phyloP scores from a whole-genome alignment of 2,113 vertebrate species.

The Deroptyus accipitrinus region DNA sequence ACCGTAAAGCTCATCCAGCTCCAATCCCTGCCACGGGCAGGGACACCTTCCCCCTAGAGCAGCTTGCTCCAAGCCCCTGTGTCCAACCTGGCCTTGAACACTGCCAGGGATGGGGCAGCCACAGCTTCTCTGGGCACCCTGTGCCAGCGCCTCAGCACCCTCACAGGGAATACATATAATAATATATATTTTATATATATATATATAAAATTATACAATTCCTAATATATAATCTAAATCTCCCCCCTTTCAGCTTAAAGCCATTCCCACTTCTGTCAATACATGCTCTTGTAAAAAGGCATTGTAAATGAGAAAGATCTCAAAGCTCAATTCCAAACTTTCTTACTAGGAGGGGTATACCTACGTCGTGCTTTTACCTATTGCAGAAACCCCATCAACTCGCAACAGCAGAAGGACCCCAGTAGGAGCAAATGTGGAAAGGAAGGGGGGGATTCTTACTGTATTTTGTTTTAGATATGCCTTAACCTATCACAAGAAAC shows the following conservation, averaged over 20 bases:
- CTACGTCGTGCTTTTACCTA: neutral
- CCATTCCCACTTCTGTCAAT: neutral
- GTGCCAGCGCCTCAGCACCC: neutral
- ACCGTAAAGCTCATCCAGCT: too few relatives aligned
- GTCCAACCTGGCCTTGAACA: too few relatives aligned
- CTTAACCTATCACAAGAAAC: neutral
- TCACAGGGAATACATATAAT: neutral
- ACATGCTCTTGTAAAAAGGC: neutral
- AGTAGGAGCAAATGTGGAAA: neutral
- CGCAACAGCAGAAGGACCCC: neutral
- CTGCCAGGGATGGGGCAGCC: neutral
- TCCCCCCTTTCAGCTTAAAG: neutral
- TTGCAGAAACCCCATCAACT: neutral
- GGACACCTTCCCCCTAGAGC: too few relatives aligned
- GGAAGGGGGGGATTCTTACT: neutral
- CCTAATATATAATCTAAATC: neutral
- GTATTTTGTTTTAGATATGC: neutral
- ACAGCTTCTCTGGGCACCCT: neutral
- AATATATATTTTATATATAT: too few relatives aligned
- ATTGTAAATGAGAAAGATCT: neutral
- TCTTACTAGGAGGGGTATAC: neutral
- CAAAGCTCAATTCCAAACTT: neutral
- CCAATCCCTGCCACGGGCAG: too few relatives aligned
- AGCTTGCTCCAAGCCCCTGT: too few relatives aligned
- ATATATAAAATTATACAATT: too few relatives aligned